Base-by-base conservation (phyloP, 2,888 invertebrate genomes). In the Dasysyrphus tricinctus region DNA sequence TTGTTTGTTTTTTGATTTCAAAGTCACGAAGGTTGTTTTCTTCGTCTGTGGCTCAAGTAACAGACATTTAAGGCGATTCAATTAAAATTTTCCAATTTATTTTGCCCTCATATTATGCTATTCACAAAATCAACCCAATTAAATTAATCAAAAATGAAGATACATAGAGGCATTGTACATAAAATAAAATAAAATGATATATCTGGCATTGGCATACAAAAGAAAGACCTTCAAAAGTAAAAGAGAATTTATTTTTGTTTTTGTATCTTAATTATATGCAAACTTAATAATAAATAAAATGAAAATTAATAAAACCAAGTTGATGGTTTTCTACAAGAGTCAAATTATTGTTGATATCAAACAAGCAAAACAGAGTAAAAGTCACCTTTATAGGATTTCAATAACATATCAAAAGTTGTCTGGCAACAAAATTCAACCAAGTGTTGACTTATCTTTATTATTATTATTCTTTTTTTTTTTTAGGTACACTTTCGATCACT, bases 171-270 rank as follows among this genome's bases (percentile, higher is more conserved):
- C 39, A 39, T 11, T 37, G 14, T n/a, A 69, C 51, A 54, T 39
- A 54, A 42, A 69, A 37, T 29, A 37, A 24, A 24, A 24, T 29
- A 39, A 49, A 69, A 54, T 47, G 29, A 47, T 34, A 16, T 24
- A 24, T 54, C 16, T 54, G 69, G 39, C 69, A 69, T 54, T 69
- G 51, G 37, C 39, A 69, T 39, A 54, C 24, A 65, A 67, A 54
- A 69, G 54, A 54, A 69, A 69, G 69, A 69, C 69, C 69, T 69
- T 69, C 69, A 69, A 69, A 69, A 39, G 51, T 39, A 67, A 12
- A 51, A 54, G 19, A 54, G 39, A 29, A 54, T 59, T 56, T n/a
- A 3, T 1, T 57, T 34, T 57, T 57, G 59, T 65, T 44, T n/a
- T 11, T 67, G 9, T 54, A 42, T 69, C 19, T 69, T 69, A 54